A percentile compares a stretch with the other conserved stretches of the same genome.
Conservation (phyloP, 2,797 vertebrate species). For the Epinephelus malabaricus region DNA sequence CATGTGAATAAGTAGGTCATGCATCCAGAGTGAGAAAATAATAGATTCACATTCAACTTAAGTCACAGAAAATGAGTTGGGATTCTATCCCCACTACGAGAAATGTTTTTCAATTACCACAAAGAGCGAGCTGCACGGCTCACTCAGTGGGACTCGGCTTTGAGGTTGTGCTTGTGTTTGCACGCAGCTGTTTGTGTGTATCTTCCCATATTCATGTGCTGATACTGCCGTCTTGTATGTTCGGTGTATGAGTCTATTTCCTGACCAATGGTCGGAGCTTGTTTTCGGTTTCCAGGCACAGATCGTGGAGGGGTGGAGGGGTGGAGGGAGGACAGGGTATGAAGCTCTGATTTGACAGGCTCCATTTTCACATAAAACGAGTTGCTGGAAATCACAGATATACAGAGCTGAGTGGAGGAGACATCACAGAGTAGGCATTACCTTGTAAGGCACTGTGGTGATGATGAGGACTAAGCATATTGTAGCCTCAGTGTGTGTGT, state of each 20-base stretch:
- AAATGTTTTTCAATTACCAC: constrained; percentile 70
- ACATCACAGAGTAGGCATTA: constrained; percentile 37
- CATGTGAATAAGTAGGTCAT: constrained; percentile 81
- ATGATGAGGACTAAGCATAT: constrained; percentile 29
- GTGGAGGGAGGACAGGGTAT: constrained; percentile 16
- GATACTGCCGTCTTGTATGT: constrained; percentile 10
- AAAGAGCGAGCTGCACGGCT: constrained; percentile 26
- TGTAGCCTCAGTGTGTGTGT: neutral
- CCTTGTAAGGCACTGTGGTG: constrained; percentile 41
- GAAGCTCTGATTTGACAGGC: constrained; percentile 49
- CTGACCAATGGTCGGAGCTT: constrained; percentile 15
- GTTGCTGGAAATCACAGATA: constrained; percentile 52
- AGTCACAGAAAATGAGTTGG: constrained; percentile 68
- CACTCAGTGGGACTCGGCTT: neutral
- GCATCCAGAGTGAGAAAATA: constrained; percentile 80
- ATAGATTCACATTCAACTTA: constrained; percentile 81
- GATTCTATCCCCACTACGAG: constrained; percentile 49
- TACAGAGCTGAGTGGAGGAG: constrained; percentile 36
- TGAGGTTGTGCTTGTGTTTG: constrained; percentile 15
- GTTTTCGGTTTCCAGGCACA: constrained; percentile 38
- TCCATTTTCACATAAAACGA: constrained; percentile 57
- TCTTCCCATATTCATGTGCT: neutral
- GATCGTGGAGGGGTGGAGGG: constrained; percentile 11
- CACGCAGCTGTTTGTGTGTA: neutral
- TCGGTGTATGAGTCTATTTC: constrained; percentile 8